phyloP scores from a whole-genome alignment of 1,140 invertebrate genomes.

The Caenorhabditis remanei region DNA sequence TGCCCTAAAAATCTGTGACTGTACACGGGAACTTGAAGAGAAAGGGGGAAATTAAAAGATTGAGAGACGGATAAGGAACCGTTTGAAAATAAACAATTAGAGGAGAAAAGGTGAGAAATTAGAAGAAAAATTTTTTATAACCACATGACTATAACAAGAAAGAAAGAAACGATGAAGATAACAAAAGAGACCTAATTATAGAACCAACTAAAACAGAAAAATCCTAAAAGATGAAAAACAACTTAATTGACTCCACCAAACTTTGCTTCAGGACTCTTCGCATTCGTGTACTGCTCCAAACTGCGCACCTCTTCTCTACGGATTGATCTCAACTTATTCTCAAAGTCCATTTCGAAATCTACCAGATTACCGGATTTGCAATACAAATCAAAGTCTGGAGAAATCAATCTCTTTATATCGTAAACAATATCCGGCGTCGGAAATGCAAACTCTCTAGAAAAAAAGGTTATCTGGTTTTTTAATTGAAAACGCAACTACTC shows the following conservation, averaged over 20 bases:
- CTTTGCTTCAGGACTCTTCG: slow-evolving; percentile 50
- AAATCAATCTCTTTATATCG: slow-evolving; percentile 60
- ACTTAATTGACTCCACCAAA: slow-evolving; percentile 56
- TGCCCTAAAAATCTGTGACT: background rate
- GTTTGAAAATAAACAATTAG: background rate
- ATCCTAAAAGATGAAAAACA: slow-evolving; percentile 13
- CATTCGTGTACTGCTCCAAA: slow-evolving; percentile 36
- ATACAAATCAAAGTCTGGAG: slow-evolving; percentile 60
- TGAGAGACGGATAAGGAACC: background rate
- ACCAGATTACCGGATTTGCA: slow-evolving; percentile 56
- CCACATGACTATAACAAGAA: background rate
- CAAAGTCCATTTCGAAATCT: slow-evolving; percentile 56
- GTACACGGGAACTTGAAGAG: background rate
- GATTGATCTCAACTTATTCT: slow-evolving; percentile 52
- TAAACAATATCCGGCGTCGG: slow-evolving; percentile 61
- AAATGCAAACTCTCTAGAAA: slow-evolving; percentile 62
- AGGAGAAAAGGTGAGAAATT: background rate
- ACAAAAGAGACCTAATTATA: background rate
- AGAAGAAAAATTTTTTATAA: background rate
- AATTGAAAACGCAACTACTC: slow-evolving; percentile 4
- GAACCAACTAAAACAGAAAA: background rate
- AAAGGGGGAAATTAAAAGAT: background rate
- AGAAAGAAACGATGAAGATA: background rate
- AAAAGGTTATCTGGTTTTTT: background rate
- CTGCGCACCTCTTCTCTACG: slow-evolving; percentile 34